Evolutionary conservation across 2,888 invertebrate species (phyloP).

Genomic region (Nectonema munidae): DNA sequence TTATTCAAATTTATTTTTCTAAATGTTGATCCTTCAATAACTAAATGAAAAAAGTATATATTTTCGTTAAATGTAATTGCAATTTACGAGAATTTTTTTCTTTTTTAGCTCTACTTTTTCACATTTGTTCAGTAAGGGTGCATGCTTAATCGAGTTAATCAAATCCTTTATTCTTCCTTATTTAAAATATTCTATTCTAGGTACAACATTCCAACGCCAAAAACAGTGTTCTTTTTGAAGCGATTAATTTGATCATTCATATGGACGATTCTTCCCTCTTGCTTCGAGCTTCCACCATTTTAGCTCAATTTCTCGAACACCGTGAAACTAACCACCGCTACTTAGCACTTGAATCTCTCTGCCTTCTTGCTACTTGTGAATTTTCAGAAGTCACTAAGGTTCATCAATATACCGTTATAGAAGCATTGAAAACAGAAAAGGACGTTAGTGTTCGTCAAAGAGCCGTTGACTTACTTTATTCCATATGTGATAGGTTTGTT

Average conservation of each 20-base stretch:
- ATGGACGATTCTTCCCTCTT: constrained; percentile 30
- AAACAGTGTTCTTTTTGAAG: constrained; percentile 94
- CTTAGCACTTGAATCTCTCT: constrained; percentile 91
- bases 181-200: too few relatives aligned
- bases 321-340: constrained; percentile 28
- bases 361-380: constrained; percentile 86
- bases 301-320: constrained; percentile 62
- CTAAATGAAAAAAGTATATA: too few relatives aligned
- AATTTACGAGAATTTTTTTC: too few relatives aligned
- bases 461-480: constrained; percentile 84
- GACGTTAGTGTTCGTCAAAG: constrained; percentile 89
- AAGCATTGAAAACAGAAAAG: constrained; percentile 40
- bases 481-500: constrained; percentile 99
- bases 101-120: too few relatives aligned
- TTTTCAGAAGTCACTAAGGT: too few relatives aligned
- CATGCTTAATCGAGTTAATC: too few relatives aligned
- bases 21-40: too few relatives aligned
- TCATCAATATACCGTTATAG: not conserved
- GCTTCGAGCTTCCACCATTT: constrained; percentile 85
- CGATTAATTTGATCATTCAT: constrained; percentile 93
- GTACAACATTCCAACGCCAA: constrained; percentile 98
- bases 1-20: too few relatives aligned
- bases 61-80: too few relatives aligned
- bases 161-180: too few relatives aligned
- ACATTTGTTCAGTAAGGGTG: too few relatives aligned